Percentiles rank a stretch among this genome's conserved stretches.
These are phyloP conservation scores for Orthosia gracilis DNA, from an alignment of 2,888 invertebrate genomes.

Conservation along the genomic window DNA sequence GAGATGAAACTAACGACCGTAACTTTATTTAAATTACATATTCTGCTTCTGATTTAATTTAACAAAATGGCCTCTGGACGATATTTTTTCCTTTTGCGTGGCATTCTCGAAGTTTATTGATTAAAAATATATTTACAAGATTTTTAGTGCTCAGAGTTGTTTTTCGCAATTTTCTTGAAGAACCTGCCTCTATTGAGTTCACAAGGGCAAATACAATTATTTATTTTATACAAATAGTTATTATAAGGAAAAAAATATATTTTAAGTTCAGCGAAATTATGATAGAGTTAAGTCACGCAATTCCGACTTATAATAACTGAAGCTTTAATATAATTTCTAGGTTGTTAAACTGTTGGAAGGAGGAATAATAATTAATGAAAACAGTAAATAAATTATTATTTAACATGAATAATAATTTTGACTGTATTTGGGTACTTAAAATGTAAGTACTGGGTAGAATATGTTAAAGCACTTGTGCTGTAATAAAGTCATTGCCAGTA, in stretches of 20 bases:
- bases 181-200: slow-evolving; percentile 10
- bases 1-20: slow-evolving; percentile 21
- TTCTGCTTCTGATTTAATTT: background rate
- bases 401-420: slow-evolving; percentile 13
- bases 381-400: slow-evolving; percentile 25
- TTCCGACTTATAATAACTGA: slow-evolving; percentile 34
- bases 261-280: slow-evolving; percentile 41
- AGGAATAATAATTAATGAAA: slow-evolving; percentile 32
- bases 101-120: background rate
- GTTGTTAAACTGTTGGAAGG: slow-evolving; percentile 23
- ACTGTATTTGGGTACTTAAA: slow-evolving; percentile 1
- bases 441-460: background rate
- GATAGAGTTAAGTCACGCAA: slow-evolving; percentile 62
- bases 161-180: slow-evolving; percentile 14
- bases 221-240: slow-evolving; percentile 37
- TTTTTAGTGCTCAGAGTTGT: background rate
- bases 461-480: slow-evolving; percentile 3
- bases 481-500: slow-evolving; percentile 15
- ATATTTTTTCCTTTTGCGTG: background rate
- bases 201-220: slow-evolving; percentile 41
- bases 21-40: background rate
- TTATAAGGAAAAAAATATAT: slow-evolving; percentile 23
- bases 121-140: background rate
- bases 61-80: background rate
- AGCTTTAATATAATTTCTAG: slow-evolving; percentile 43